Conservation (phyloP, 2,113 vertebrate genomes). For the Gnathonemus longibarbis region DNA sequence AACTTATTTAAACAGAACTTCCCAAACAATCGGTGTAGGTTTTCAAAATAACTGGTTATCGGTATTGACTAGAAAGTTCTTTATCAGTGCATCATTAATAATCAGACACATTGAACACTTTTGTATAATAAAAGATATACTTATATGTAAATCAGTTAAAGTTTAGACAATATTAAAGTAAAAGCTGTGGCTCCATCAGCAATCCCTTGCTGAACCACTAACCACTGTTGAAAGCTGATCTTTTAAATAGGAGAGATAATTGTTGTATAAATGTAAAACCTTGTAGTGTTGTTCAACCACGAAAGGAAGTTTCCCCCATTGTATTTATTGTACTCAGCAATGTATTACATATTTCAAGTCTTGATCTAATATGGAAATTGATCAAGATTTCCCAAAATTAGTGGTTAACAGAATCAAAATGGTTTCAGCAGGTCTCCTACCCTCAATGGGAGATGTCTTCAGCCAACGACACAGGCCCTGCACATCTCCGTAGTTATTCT, state of each 20-base stretch:
- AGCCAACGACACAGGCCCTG: slow-evolving; percentile 76
- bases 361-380: no score
- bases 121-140: neutral
- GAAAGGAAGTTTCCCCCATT: neutral
- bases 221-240: neutral
- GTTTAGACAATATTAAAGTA: neutral
- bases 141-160: neutral
- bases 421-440: slow-evolving; percentile 52
- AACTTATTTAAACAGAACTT: neutral
- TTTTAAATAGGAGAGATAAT: neutral
- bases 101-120: neutral
- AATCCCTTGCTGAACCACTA: neutral
- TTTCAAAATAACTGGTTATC: neutral
- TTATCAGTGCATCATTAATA: neutral
- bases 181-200: neutral
- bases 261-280: neutral
- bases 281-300: neutral
- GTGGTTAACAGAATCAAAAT: neutral
- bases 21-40: neutral
- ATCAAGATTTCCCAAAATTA: neutral
- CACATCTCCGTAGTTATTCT: slow-evolving; percentile 66
- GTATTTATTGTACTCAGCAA: neutral
- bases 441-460: slow-evolving; percentile 86
- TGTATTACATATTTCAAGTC: neutral
- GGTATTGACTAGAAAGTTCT: neutral